Evolutionary conservation across 2,113 vertebrate genomes (phyloP).

Genomic region (Rhadina sibilatrix): DNA sequence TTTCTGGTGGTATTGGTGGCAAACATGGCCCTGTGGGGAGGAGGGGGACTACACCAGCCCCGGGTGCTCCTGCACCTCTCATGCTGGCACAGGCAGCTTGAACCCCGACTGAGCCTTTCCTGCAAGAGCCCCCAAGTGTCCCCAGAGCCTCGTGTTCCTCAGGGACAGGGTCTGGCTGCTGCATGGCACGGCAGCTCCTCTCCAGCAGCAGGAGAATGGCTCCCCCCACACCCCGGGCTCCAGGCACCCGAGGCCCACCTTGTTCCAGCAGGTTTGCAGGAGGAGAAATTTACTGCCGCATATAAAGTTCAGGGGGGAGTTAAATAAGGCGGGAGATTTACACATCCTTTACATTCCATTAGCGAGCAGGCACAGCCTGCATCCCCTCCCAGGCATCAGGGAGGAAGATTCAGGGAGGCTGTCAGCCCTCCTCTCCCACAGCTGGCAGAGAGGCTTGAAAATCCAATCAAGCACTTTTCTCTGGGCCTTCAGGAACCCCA

Average conservation of each 20-base stretch:
- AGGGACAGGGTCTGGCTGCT: background rate
- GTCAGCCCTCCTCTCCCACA: background rate
- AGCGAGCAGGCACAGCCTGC: background rate
- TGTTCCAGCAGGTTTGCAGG: background rate
- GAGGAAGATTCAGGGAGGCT: slow-evolving; percentile 27
- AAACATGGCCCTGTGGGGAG: accelerated
- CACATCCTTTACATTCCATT: background rate
- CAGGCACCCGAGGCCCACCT: background rate
- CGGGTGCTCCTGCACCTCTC: background rate
- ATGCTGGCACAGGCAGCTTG: background rate
- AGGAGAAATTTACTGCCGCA: background rate
- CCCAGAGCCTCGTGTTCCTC: background rate
- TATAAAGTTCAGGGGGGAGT: background rate
- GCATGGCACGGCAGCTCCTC: background rate
- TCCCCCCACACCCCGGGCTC: background rate
- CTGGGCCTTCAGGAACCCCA: background rate
- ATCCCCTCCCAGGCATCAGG: background rate
- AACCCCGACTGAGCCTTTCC: background rate
- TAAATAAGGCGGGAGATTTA: background rate
- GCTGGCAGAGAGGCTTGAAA: background rate
- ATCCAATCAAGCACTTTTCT: slow-evolving; percentile 9
- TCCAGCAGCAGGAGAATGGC: background rate
- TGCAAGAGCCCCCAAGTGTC: background rate
- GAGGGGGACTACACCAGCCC: background rate
- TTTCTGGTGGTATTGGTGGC: background rate